Conservation (phyloP, 2,113 vertebrate species). For the Psilopsiagon aurifrons region DNA sequence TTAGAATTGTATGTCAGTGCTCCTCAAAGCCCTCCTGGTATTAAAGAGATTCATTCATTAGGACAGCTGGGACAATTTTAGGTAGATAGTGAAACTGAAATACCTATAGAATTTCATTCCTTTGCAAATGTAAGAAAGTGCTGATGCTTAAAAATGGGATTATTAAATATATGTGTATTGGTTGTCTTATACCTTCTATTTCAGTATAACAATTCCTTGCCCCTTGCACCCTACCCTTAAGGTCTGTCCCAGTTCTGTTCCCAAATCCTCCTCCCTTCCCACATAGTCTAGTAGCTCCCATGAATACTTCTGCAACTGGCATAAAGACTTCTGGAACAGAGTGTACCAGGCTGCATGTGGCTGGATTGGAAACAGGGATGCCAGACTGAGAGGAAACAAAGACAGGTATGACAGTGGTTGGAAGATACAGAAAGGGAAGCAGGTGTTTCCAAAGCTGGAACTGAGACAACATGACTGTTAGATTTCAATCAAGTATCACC, state of each 20-base stretch:
- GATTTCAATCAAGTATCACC: accelerated
- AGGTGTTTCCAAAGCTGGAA: neutral
- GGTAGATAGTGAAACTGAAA: neutral
- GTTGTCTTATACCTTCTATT: neutral
- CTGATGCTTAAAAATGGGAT: neutral
- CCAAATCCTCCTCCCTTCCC: neutral
- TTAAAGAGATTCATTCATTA: neutral
- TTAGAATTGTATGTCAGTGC: neutral
- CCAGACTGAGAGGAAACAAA: neutral
- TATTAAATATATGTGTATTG: neutral
- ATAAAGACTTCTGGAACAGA: neutral
- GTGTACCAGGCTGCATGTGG: neutral
- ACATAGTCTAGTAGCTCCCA: neutral
- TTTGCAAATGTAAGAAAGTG: neutral
- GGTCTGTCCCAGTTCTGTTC: neutral
- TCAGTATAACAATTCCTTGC: neutral
- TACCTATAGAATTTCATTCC: neutral
- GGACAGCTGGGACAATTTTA: neutral
- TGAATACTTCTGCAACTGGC: neutral
- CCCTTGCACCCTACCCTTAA: neutral
- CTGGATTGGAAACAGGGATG: neutral
- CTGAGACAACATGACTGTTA: neutral
- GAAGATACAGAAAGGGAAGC: neutral
- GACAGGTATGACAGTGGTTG: neutral
- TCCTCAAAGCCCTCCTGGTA: neutral